phyloP scores from a whole-genome alignment of 2,113 vertebrate species.

The Ancistrus triradiatus region DNA sequence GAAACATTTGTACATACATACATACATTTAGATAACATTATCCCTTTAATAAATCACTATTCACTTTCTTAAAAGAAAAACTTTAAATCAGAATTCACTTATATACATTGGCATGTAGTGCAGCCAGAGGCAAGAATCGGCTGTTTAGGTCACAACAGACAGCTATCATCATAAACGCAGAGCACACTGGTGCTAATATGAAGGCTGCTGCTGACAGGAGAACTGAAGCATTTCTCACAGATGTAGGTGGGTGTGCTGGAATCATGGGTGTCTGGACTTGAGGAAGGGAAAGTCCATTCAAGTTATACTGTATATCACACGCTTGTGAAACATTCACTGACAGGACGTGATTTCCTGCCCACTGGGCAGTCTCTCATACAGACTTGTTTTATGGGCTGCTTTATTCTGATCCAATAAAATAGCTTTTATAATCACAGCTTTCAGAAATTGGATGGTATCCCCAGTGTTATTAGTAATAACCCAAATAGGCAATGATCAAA shows the following conservation, averaged over 20 bases:
- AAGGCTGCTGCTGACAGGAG: slow-evolving; percentile 29
- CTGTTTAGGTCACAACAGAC: slow-evolving; percentile 9
- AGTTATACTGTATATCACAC: slow-evolving; percentile 8
- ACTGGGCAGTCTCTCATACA: slow-evolving; percentile 7
- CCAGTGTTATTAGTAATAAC: background rate
- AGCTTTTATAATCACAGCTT: no score
- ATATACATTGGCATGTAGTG: background rate
- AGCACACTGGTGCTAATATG: slow-evolving; percentile 23
- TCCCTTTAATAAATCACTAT: no score
- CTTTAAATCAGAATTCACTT: no score
- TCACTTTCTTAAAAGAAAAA: no score
- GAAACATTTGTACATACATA: no score
- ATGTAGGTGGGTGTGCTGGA: slow-evolving; percentile 25
- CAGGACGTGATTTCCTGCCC: background rate
- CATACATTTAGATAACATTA: no score
- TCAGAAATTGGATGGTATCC: background rate
- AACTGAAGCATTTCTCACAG: slow-evolving; percentile 2
- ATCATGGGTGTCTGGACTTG: slow-evolving; percentile 40
- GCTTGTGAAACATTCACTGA: slow-evolving; percentile 15
- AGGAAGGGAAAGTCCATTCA: slow-evolving; percentile 42
- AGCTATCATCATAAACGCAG: slow-evolving; percentile 35
- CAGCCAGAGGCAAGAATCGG: background rate
- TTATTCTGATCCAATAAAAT: background rate
- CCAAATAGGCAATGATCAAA: background rate
- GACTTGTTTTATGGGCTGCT: slow-evolving; percentile 1